A percentile compares a stretch with the other conserved stretches of the same genome.
Conservation (phyloP, 2,888 invertebrate genomes). For the Agrochola macilenta region DNA sequence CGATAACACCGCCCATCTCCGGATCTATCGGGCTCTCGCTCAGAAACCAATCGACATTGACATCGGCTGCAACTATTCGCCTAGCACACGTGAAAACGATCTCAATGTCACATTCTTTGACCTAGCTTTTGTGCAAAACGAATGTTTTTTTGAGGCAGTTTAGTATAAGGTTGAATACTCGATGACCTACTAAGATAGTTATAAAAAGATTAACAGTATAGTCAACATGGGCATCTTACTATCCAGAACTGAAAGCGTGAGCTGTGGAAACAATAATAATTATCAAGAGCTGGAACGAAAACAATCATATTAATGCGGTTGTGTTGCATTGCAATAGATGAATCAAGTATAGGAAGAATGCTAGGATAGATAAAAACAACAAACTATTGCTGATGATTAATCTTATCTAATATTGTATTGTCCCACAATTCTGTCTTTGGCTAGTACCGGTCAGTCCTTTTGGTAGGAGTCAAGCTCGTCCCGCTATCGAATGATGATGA, state of each 20-base stretch:
- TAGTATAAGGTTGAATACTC: background rate
- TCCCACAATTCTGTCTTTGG: background rate
- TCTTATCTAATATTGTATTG: background rate
- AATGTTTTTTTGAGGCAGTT: background rate
- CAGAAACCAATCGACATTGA: conserved; percentile 42
- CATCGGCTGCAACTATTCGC: conserved; percentile 31
- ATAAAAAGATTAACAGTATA: background rate
- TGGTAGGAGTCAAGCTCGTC: background rate
- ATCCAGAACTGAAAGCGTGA: background rate
- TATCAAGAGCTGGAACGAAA: background rate
- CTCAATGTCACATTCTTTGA: conserved; percentile 27
- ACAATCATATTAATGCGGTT: no score
- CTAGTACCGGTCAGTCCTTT: background rate
- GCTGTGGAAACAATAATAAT: background rate
- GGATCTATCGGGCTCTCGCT: conserved; percentile 63
- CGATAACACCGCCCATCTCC: conserved; percentile 60
- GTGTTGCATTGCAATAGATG: background rate
- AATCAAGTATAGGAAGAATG: background rate
- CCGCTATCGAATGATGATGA: background rate
- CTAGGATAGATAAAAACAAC: background rate
- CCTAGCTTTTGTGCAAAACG: background rate
- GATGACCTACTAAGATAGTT: background rate
- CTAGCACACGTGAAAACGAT: background rate
- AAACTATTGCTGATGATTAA: background rate
- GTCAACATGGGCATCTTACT: background rate